Conservation (phyloP, 1,140 invertebrate genomes). For the Venustaconcha ellipsiformis region DNA sequence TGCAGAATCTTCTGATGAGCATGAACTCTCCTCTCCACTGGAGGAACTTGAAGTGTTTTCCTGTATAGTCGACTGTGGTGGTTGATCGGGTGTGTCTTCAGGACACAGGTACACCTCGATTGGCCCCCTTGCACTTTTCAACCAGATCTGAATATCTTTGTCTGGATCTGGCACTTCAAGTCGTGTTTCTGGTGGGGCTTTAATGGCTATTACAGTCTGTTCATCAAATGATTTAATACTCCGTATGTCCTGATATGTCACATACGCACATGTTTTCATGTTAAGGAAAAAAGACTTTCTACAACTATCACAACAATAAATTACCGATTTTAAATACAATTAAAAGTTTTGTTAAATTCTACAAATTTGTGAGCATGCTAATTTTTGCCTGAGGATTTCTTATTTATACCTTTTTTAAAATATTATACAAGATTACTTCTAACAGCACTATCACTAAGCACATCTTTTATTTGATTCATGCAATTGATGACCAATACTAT, state of each 20-base stretch:
- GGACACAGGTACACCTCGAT: slow-evolving; percentile 95
- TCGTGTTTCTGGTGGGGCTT: slow-evolving; percentile 82
- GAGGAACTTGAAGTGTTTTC: background rate
- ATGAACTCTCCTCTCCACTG: slow-evolving; percentile 37
- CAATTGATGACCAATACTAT: too few relatives aligned
- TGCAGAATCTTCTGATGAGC: slow-evolving; percentile 48
- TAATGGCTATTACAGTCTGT: slow-evolving; percentile 80
- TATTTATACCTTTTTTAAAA: too few relatives aligned
- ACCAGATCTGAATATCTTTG: slow-evolving; percentile 79
- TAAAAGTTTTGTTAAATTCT: too few relatives aligned
- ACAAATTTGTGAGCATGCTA: too few relatives aligned
- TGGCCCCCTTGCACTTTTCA: slow-evolving; percentile 88
- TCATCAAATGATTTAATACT: slow-evolving; percentile 77
- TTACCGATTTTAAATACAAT: too few relatives aligned
- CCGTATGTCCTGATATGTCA: slow-evolving; percentile 84
- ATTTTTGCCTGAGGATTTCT: too few relatives aligned
- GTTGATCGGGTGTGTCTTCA: slow-evolving; percentile 72
- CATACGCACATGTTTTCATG: slow-evolving; percentile 74
- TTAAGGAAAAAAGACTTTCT: slow-evolving; percentile 44
- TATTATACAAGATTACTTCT: too few relatives aligned
- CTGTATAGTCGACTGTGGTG: slow-evolving; percentile 11
- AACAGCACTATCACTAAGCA: too few relatives aligned
- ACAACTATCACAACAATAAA: too few relatives aligned
- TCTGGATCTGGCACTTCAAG: slow-evolving; percentile 76
- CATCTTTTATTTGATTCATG: too few relatives aligned